Conservation (phyloP, 2,888 invertebrate species). For the Thymelicus sylvestris region DNA sequence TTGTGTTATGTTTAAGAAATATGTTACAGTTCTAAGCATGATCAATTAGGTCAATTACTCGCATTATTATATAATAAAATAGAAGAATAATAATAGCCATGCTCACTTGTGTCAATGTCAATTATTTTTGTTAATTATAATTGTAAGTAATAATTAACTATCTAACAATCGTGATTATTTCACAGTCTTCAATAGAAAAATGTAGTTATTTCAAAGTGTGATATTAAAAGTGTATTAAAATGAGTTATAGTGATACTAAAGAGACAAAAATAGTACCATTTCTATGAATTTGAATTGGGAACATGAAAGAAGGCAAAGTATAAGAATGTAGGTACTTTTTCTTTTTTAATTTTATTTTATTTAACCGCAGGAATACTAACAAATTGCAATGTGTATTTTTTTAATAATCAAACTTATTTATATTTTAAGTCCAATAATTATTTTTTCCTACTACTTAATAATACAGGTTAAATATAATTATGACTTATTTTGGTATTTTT, state of each 20-base stretch:
- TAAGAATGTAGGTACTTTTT: conserved; percentile 21
- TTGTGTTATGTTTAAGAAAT: neutral
- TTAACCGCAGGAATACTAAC: too few species aligned
- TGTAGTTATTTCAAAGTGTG: conserved; percentile 12
- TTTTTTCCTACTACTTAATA: too few species aligned
- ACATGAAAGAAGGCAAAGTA: conserved; percentile 16
- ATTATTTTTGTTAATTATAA: conserved; percentile 37
- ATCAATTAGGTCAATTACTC: conserved; percentile 30
- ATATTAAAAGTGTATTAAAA: conserved; percentile 3
- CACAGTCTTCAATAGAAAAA: neutral
- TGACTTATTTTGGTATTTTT: neutral
- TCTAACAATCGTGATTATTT: neutral
- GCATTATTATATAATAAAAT: conserved; percentile 3
- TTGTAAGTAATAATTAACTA: conserved; percentile 16
- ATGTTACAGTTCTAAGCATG: neutral
- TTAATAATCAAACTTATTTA: too few species aligned
- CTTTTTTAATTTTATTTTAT: too few species aligned
- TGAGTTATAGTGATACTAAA: neutral
- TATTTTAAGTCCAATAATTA: too few species aligned
- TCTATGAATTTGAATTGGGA: conserved; percentile 8
- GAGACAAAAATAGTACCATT: conserved; percentile 11
- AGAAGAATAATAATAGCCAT: neutral
- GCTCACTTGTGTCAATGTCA: conserved; percentile 22
- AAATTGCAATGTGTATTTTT: too few species aligned
- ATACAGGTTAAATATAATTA: too few species aligned